Conservation (phyloP, 2,113 vertebrate genomes). For the Ornithorhynchus anatinus region DNA sequence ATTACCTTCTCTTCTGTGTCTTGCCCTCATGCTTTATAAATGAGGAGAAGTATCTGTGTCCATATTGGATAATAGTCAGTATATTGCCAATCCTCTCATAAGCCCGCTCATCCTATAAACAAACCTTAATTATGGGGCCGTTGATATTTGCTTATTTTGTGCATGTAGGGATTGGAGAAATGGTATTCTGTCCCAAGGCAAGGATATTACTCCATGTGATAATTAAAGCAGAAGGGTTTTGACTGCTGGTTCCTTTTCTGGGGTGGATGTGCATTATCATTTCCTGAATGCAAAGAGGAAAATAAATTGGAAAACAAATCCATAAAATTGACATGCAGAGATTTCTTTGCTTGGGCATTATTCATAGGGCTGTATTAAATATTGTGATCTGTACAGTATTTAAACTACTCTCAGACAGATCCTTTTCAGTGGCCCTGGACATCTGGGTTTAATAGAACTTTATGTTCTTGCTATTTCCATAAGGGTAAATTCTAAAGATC, state of each 20-base stretch:
- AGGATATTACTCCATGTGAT: background rate
- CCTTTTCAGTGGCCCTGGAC: background rate
- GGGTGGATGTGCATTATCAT: background rate
- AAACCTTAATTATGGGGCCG: no score
- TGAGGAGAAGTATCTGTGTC: no score
- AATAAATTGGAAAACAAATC: background rate
- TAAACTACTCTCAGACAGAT: constrained; percentile 3
- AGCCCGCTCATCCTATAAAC: no score
- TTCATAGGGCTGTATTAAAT: background rate
- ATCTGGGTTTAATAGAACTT: constrained; percentile 36
- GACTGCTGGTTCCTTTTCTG: background rate
- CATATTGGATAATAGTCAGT: no score
- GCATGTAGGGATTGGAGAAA: no score
- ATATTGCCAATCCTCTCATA: no score
- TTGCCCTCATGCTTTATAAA: no score
- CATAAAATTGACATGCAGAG: background rate
- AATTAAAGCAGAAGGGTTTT: background rate
- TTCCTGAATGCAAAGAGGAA: constrained; percentile 18
- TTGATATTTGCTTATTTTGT: no score
- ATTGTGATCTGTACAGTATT: background rate
- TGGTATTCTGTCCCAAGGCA: background rate
- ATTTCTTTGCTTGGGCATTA: constrained; percentile 25
- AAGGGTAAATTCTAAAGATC: constrained; percentile 10
- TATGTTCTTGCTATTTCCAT: constrained; percentile 2
- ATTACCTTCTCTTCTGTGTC: no score